phyloP scores from a whole-genome alignment of 2,888 invertebrate genomes.

The Scaptomyza reducta region DNA sequence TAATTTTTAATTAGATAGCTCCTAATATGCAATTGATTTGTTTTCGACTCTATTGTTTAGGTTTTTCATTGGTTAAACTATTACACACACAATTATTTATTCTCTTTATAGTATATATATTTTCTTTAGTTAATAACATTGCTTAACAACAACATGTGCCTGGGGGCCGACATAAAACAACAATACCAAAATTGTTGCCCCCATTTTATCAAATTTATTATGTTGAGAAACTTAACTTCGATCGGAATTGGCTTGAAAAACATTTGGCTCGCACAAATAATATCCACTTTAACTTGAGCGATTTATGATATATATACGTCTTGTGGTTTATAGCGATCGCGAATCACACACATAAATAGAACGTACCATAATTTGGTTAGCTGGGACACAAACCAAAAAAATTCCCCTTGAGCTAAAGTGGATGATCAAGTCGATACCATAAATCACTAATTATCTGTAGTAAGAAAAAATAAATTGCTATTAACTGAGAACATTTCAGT shows the following conservation, averaged over 20 bases:
- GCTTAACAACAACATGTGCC: slow-evolving; percentile 66
- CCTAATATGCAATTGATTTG: slow-evolving; percentile 27
- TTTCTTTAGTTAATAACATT: slow-evolving; percentile 50
- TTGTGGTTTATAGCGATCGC: slow-evolving; percentile 7
- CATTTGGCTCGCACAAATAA: neutral
- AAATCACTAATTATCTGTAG: neutral
- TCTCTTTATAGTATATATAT: slow-evolving; percentile 34
- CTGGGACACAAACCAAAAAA: slow-evolving; percentile 24
- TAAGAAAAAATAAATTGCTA: neutral
- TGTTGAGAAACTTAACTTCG: slow-evolving; percentile 8
- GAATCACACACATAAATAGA: slow-evolving; percentile 1
- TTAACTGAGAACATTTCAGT: slow-evolving; percentile 1
- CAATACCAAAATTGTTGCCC: slow-evolving; percentile 7
- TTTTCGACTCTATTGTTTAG: slow-evolving; percentile 36
- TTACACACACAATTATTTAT: slow-evolving; percentile 16
- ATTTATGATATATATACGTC: slow-evolving; percentile 4
- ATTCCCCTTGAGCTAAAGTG: slow-evolving; percentile 5
- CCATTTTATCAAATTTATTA: slow-evolving; percentile 1
- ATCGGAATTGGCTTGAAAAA: slow-evolving; percentile 24
- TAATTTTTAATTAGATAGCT: slow-evolving; percentile 13
- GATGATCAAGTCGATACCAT: neutral
- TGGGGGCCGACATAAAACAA: slow-evolving; percentile 18
- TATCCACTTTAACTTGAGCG: slow-evolving; percentile 2
- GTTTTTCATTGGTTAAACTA: slow-evolving; percentile 12
- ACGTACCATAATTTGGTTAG: neutral